Conservation (phyloP, 1,140 invertebrate genomes). For the Heliconius himera region DNA sequence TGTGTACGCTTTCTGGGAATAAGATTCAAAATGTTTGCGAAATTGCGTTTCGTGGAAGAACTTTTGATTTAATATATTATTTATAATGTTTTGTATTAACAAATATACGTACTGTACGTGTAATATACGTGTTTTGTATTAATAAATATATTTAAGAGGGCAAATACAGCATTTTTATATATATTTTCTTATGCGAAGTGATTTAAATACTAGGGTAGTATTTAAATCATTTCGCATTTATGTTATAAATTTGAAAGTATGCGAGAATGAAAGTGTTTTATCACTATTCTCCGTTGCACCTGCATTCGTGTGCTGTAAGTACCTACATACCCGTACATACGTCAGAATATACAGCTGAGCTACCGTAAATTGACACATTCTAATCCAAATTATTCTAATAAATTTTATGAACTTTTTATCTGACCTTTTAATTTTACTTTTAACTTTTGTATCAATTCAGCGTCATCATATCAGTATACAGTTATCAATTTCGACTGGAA, state of each 20-base stretch:
- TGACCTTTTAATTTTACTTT: background rate
- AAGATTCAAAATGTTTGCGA: background rate
- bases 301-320: too few species aligned
- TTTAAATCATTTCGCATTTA: too few species aligned
- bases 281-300: too few species aligned
- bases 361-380: too few species aligned
- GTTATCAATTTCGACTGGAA: background rate
- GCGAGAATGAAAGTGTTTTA: too few species aligned
- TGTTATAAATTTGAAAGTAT: too few species aligned
- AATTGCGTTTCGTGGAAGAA: conserved; percentile 10
- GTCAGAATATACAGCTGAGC: background rate
- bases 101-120: too few species aligned
- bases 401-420: background rate
- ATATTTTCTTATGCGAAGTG: too few species aligned
- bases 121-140: too few species aligned
- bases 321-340: background rate
- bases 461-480: background rate
- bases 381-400: background rate
- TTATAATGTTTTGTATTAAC: background rate
- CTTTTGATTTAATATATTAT: background rate
- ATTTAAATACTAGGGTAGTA: too few species aligned
- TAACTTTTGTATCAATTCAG: background rate
- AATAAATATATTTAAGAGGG: too few species aligned
- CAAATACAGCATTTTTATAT: too few species aligned
- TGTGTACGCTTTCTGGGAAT: background rate